Evolutionary conservation across 2,113 vertebrate species (phyloP).

Genomic region (Phaethornis superciliosus): DNA sequence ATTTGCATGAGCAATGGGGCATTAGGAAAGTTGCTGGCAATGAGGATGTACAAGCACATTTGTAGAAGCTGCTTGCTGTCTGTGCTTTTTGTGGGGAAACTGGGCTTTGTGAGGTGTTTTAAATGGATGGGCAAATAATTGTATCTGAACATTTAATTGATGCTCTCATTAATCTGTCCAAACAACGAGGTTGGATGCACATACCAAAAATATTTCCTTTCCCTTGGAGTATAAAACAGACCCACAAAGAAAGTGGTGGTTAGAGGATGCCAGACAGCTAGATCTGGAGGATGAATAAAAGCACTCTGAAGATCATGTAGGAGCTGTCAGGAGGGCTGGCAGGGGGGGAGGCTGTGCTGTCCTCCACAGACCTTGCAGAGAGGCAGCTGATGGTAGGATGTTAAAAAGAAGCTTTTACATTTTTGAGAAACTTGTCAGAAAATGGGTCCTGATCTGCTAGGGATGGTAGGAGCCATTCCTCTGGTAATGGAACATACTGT

Average conservation of each 20-base stretch:
- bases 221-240: background rate
- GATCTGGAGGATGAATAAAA: background rate
- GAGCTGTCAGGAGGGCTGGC: background rate
- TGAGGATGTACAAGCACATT: background rate
- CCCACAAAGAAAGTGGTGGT: background rate
- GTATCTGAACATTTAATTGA: background rate
- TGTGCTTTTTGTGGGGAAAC: background rate
- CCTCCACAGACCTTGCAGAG: background rate
- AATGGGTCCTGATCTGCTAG: background rate
- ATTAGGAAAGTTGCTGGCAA: slow-evolving; percentile 41
- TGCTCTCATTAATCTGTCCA: slow-evolving; percentile 42
- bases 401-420: background rate
- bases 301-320: background rate
- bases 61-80: background rate
- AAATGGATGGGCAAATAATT: background rate
- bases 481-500: background rate
- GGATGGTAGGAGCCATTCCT: background rate
- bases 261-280: background rate
- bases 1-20: slow-evolving; percentile 68
- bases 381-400: background rate
- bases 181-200: background rate
- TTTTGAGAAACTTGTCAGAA: background rate
- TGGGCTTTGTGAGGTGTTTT: background rate
- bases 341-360: background rate
- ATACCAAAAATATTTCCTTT: slow-evolving; percentile 24